Conservation (phyloP, 2,113 vertebrate species). For the Dromiciops gliroides region DNA sequence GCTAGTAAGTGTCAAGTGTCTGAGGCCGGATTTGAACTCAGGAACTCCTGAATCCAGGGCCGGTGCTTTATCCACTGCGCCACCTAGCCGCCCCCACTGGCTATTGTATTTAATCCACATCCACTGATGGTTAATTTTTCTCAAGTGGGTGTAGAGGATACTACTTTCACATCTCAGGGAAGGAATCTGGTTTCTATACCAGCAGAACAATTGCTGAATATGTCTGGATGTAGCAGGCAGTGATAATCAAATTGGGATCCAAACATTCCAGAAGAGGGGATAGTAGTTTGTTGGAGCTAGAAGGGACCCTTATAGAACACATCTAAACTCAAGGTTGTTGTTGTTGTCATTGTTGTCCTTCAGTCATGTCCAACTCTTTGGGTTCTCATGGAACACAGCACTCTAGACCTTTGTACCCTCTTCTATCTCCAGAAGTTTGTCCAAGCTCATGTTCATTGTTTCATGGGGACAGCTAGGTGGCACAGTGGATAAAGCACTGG, state of each 20-base stretch:
- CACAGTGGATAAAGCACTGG: too few species aligned
- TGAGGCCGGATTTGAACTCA: too few species aligned
- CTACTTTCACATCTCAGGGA: conserved; percentile 39
- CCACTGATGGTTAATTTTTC: conserved; percentile 39
- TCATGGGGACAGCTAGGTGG: too few species aligned
- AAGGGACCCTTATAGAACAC: neutral
- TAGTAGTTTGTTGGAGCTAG: neutral
- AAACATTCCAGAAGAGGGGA: neutral
- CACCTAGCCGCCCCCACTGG: too few species aligned
- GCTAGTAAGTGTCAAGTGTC: too few species aligned
- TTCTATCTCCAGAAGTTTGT: neutral
- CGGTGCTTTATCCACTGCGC: too few species aligned
- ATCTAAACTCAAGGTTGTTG: neutral
- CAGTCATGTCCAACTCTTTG: neutral
- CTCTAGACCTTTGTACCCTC: neutral
- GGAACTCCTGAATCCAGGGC: too few species aligned
- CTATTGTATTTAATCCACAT: too few species aligned
- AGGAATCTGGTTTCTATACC: conserved; percentile 28
- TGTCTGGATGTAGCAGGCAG: neutral
- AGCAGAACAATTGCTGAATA: conserved; percentile 51
- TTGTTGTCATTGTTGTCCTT: neutral
- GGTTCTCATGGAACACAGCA: neutral
- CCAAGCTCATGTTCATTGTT: neutral
- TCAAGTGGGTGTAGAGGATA: conserved; percentile 39
- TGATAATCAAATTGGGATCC: conserved; percentile 33